phyloP scores from a whole-genome alignment of 2,797 vertebrate species.

The Phrynocephalus vlangalii region DNA sequence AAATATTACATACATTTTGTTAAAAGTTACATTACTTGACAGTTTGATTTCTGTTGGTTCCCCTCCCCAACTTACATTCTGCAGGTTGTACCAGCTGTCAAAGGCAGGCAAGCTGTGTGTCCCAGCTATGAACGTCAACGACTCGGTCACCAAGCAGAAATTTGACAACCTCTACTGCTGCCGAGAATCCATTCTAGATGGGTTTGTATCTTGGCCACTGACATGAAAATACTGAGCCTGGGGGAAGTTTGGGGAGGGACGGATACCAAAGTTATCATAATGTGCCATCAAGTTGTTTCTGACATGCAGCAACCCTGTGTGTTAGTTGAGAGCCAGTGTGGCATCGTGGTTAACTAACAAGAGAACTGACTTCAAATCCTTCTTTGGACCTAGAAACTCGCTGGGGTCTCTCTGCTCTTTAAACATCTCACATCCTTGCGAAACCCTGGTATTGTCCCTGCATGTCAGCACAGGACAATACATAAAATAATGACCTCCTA shows the following conservation, averaged over 20 bases:
- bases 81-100: conserved; percentile 93
- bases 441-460: too few species aligned
- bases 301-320: background rate
- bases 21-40: too few species aligned
- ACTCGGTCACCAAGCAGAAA: conserved; percentile 97
- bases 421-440: too few species aligned
- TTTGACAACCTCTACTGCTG: conserved; percentile 99
- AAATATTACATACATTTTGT: too few species aligned
- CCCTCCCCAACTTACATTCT: background rate
- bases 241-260: background rate
- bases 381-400: too few species aligned
- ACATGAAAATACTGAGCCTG: background rate
- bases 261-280: background rate
- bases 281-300: background rate
- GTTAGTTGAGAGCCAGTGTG: too few species aligned
- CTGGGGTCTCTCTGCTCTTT: too few species aligned
- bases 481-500: too few species aligned
- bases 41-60: background rate
- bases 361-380: too few species aligned
- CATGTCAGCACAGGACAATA: too few species aligned
- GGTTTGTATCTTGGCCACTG: conserved; percentile 75
- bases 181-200: conserved; percentile 95
- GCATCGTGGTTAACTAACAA: too few species aligned
- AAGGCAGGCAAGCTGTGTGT: conserved; percentile 97
- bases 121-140: conserved; percentile 97